Percentiles rank a stretch among this genome's conserved stretches.
Conservation (phyloP, 2,113 vertebrate species). For the Ahaetulla prasina region DNA sequence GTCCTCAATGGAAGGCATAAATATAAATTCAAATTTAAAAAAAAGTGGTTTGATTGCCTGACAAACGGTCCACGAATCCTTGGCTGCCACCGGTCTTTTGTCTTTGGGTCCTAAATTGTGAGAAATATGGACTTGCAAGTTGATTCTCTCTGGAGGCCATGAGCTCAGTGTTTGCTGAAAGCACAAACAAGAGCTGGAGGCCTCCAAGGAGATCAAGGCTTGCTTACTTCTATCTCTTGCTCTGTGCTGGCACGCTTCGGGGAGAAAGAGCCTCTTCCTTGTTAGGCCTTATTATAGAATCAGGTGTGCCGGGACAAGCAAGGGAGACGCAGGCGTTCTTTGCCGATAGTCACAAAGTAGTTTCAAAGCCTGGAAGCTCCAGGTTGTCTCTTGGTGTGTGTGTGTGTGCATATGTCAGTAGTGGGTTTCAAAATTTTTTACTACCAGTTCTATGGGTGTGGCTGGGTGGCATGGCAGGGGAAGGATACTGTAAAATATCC, state of each 20-base stretch:
- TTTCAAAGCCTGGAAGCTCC: background rate
- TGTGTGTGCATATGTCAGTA: fast-evolving
- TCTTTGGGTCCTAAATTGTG: too few relatives aligned
- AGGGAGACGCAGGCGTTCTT: background rate
- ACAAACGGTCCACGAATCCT: too few relatives aligned
- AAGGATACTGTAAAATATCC: too few relatives aligned
- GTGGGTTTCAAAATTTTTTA: too few relatives aligned
- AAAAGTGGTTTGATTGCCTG: background rate
- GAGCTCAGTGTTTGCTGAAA: constrained; percentile 5
- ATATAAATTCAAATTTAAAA: too few relatives aligned
- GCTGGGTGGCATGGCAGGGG: too few relatives aligned
- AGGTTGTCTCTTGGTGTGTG: background rate
- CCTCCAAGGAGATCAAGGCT: background rate
- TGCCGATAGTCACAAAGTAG: background rate
- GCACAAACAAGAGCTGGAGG: background rate
- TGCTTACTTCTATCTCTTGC: constrained; percentile 3
- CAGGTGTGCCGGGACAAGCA: background rate
- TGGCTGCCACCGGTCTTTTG: background rate
- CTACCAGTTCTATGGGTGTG: too few relatives aligned
- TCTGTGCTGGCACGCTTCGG: background rate
- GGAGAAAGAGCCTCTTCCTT: background rate
- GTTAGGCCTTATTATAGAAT: background rate
- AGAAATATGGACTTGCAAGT: background rate
- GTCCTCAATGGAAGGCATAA: too few relatives aligned
- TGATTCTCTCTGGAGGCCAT: background rate